Evolutionary conservation across 2,113 vertebrate genomes (phyloP).

Genomic region (Bubo bubo): DNA sequence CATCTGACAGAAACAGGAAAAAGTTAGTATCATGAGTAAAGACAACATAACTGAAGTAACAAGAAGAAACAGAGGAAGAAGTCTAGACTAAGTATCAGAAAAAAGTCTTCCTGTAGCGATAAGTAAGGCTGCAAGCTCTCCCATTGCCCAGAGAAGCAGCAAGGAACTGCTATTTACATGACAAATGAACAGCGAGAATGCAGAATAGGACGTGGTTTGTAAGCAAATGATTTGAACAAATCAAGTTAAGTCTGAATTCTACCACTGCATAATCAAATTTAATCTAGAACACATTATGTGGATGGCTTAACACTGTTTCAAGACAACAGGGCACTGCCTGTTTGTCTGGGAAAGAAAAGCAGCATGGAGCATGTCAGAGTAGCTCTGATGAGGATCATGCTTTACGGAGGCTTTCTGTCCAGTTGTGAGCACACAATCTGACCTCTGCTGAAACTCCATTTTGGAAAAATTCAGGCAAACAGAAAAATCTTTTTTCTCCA

Average conservation of each 20-base stretch:
- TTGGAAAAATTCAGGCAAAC: neutral
- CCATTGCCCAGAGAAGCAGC: neutral
- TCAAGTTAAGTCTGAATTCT: neutral
- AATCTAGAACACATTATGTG: neutral
- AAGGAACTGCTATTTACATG: neutral
- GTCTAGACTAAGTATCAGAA: neutral
- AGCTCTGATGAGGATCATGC: neutral
- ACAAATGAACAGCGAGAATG: neutral
- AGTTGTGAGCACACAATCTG: neutral
- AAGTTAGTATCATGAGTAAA: neutral
- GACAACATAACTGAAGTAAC: neutral
- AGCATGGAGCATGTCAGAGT: fast-evolving
- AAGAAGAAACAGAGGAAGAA: neutral
- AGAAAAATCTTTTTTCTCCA: neutral
- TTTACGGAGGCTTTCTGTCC: neutral
- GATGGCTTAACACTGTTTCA: neutral
- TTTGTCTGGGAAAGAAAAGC: neutral
- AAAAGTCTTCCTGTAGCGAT: neutral
- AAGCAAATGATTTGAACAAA: neutral
- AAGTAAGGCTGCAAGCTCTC: neutral
- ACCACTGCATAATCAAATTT: neutral
- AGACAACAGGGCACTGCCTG: neutral
- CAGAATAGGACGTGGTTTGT: neutral
- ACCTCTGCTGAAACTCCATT: neutral
- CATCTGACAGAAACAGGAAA: neutral